These are phyloP conservation scores for Muscidifurax raptorellus DNA, from an alignment of 1,140 invertebrate genomes.

Conservation along the genomic window DNA sequence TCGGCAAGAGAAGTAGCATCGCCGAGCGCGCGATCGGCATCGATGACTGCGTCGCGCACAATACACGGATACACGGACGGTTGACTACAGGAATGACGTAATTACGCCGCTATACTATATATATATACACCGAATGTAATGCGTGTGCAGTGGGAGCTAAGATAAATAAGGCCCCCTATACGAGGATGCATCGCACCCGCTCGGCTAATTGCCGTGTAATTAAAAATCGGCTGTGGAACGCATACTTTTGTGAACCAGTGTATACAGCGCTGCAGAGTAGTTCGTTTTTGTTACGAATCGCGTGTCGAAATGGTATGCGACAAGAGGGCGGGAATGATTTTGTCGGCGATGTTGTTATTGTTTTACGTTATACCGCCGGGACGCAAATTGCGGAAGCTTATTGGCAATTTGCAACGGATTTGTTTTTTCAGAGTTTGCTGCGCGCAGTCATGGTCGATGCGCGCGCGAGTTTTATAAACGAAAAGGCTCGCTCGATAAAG, in stretches of 20 bases:
- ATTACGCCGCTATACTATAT: slow-evolving; percentile 50
- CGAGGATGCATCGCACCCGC: neutral
- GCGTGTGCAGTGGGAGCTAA: neutral
- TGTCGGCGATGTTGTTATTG: neutral
- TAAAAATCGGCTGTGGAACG: slow-evolving; percentile 6
- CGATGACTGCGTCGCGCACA: slow-evolving; percentile 53
- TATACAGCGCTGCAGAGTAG: too few species aligned
- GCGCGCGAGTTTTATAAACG: too few species aligned
- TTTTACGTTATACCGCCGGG: neutral
- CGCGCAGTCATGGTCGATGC: too few species aligned
- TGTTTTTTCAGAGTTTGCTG: too few species aligned
- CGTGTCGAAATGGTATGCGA: too few species aligned
- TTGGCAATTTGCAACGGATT: too few species aligned
- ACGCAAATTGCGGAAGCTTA: too few species aligned
- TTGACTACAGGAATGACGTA: slow-evolving; percentile 59
- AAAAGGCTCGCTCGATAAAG: too few species aligned
- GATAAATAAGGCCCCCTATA: slow-evolving; percentile 18
- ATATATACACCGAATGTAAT: neutral
- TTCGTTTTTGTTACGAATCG: too few species aligned
- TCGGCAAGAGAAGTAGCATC: neutral
- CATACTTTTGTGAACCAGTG: neutral
- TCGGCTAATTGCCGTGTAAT: slow-evolving; percentile 11
- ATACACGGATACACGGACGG: slow-evolving; percentile 62
- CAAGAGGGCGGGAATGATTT: neutral
- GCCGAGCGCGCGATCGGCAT: neutral